Percentiles rank a stretch among this genome's conserved stretches.
Conservation (phyloP, 2,113 vertebrate species). For the Prunella fulvescens region DNA sequence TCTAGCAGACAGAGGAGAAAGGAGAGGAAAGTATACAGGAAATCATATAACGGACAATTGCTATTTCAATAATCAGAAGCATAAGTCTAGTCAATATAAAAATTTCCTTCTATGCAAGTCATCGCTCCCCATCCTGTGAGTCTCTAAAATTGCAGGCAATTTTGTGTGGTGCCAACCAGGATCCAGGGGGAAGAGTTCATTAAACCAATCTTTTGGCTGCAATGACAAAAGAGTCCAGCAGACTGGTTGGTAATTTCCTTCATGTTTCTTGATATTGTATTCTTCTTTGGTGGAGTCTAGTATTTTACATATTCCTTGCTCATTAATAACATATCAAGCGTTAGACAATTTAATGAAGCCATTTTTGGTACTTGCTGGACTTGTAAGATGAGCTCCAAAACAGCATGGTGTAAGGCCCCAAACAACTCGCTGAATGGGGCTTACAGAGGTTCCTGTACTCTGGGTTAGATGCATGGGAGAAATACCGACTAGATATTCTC, state of each 20-base stretch:
- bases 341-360: not conserved
- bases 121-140: not conserved
- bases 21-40: not conserved
- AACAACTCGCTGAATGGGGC: not conserved
- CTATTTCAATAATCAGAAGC: not conserved
- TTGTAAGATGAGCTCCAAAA: not conserved
- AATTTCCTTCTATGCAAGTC: not conserved
- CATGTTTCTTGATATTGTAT: not conserved
- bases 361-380: not conserved
- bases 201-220: not conserved
- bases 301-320: not conserved
- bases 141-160: not conserved
- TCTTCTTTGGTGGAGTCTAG: not conserved
- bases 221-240: not conserved
- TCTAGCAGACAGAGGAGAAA: not conserved
- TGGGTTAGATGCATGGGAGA: not conserved
- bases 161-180: not conserved
- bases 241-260: not conserved
- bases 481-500: not conserved
- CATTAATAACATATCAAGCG: not conserved
- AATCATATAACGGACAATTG: not conserved
- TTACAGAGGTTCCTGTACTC: not conserved
- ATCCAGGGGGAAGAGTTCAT: not conserved
- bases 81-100: not conserved
- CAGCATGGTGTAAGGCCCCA: not conserved